Conservation (phyloP, 2,888 invertebrate genomes). For the Leucophenga montana region DNA sequence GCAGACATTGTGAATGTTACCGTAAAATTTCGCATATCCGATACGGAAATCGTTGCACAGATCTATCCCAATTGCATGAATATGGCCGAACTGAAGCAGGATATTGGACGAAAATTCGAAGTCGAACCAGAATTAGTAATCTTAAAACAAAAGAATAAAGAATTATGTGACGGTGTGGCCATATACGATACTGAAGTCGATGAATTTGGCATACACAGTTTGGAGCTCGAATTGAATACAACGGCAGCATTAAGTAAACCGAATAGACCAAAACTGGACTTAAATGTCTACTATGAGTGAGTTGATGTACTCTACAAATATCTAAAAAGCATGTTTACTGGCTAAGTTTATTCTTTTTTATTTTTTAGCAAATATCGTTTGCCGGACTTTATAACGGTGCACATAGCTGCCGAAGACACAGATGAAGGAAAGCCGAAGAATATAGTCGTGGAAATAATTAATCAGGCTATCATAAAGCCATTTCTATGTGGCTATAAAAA, state of each 20-base stretch:
- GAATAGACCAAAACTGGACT: conserved; percentile 55
- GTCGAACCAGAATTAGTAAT: conserved; percentile 75
- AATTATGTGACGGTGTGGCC: conserved; percentile 60
- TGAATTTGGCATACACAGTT: conserved; percentile 71
- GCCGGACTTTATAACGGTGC: conserved; percentile 77
- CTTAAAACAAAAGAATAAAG: conserved; percentile 74
- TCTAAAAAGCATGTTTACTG: not conserved
- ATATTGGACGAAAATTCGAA: conserved; percentile 77
- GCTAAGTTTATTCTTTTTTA: not conserved
- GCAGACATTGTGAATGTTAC: conserved; percentile 67
- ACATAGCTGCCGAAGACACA: conserved; percentile 73
- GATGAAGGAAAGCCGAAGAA: conserved; percentile 69
- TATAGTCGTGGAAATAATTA: conserved; percentile 77
- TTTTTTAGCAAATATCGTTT: conserved; percentile 70
- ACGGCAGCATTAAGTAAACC: conserved; percentile 24
- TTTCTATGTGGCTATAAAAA: conserved; percentile 86
- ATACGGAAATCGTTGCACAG: conserved; percentile 68
- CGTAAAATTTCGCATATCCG: conserved; percentile 70
- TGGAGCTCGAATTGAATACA: conserved; percentile 51
- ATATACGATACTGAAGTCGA: conserved; percentile 62
- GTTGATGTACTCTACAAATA: conserved; percentile 27
- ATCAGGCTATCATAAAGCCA: conserved; percentile 80
- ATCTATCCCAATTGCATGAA: conserved; percentile 73
- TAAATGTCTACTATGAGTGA: conserved; percentile 72
- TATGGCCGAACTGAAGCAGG: conserved; percentile 77